Conservation (phyloP, 1,140 invertebrate genomes). For the Diorhabda sublineata region DNA sequence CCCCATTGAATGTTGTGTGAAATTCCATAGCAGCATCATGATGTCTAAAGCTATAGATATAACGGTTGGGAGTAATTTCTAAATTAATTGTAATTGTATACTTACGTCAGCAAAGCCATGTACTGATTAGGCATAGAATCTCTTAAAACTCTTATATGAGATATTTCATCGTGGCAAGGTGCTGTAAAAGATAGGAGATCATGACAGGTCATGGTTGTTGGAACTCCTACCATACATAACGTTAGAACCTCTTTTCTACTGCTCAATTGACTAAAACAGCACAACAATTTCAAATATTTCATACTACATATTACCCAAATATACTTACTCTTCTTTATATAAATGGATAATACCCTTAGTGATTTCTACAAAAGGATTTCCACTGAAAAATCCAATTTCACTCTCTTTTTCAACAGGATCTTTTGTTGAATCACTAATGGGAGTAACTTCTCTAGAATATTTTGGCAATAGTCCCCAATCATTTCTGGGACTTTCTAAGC, state of each 20-base stretch:
- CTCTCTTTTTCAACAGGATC: constrained; percentile 47
- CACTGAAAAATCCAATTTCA: constrained; percentile 85
- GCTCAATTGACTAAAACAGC: constrained; percentile 55
- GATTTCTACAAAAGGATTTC: constrained; percentile 95
- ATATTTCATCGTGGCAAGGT: constrained; percentile 84
- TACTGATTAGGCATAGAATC: constrained; percentile 90
- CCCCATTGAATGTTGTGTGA: constrained; percentile 89
- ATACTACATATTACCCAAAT: no score
- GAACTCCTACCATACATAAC: constrained; percentile 88
- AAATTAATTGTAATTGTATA: constrained; percentile 13
- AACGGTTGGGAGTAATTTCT: background rate
- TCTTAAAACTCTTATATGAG: constrained; percentile 87
- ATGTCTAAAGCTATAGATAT: constrained; percentile 52
- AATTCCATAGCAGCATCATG: constrained; percentile 84
- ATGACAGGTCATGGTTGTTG: constrained; percentile 86
- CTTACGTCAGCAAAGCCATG: constrained; percentile 88
- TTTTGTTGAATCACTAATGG: constrained; percentile 42
- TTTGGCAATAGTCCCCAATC: constrained; percentile 49
- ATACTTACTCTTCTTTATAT: constrained; percentile 79
- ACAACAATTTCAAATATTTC: background rate
- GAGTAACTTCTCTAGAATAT: constrained; percentile 47
- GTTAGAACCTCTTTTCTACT: constrained; percentile 72
- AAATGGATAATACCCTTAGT: constrained; percentile 95
- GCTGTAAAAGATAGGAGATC: constrained; percentile 94
- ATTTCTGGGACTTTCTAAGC: constrained; percentile 48